These are phyloP conservation scores for Pterobdella sp. DNA, from an alignment of 2,888 invertebrate species.

Conservation along the genomic window DNA sequence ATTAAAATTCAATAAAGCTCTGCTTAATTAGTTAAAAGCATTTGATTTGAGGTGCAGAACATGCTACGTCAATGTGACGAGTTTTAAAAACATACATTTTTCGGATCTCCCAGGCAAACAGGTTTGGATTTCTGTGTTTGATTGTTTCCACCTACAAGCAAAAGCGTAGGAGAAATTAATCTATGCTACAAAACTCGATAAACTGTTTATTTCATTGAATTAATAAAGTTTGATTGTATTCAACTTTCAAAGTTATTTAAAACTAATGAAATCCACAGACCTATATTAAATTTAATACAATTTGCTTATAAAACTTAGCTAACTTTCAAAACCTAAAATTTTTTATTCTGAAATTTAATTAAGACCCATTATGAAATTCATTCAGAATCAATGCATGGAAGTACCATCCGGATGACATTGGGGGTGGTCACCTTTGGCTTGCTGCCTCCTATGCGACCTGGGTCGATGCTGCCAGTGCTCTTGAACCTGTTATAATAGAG, in stretches of 20 bases:
- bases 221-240: too few relatives aligned
- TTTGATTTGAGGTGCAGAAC: too few relatives aligned
- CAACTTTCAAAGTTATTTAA: too few relatives aligned
- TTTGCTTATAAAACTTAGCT: background rate
- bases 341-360: background rate
- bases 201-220: too few relatives aligned
- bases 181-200: too few relatives aligned
- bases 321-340: background rate
- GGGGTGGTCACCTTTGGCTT: slow-evolving; percentile 51
- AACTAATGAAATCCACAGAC: too few relatives aligned
- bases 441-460: slow-evolving; percentile 50
- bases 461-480: slow-evolving; percentile 50
- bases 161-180: too few relatives aligned
- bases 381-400: background rate
- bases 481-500: slow-evolving; percentile 42
- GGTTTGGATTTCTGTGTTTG: slow-evolving; percentile 49
- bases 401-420: slow-evolving; percentile 46
- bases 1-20: too few relatives aligned
- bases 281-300: too few relatives aligned
- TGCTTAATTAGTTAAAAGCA: too few relatives aligned
- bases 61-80: too few relatives aligned
- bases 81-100: too few relatives aligned
- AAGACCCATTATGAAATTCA: background rate
- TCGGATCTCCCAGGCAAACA: slow-evolving; percentile 52
- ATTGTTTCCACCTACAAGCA: slow-evolving; percentile 46